Evolutionary conservation across 2,113 vertebrate species (phyloP), one percentile per base, ranked within the genome.

Genomic region (Eulacestoma nigropectus): DNA sequence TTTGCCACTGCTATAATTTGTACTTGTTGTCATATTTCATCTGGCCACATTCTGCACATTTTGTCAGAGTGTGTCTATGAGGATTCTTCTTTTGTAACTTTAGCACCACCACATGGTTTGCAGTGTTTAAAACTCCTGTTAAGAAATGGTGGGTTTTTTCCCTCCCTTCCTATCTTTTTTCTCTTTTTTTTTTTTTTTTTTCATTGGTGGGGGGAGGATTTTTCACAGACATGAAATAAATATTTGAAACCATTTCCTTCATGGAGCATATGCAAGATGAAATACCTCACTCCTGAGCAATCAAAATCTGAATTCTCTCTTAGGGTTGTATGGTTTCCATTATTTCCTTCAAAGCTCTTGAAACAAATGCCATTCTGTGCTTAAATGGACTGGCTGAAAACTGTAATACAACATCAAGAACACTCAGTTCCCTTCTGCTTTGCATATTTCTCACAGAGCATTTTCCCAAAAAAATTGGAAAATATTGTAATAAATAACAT

Each of bases 41-140:
- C 82, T 75, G 91, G 46, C 76, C 88, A 59, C 70, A 68, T 64
- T 93, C 88, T 62, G 64, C 59, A 62, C 88, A 79, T 87, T 96
- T 74, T 63, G 32, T 59, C 46, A 55, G 55, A 78, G 49, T 17
- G 9, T 11, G 11, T 87, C 77, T 52, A 62, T 4, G 4, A 77
- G 47, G 60, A 67, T 77, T 80, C 81, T 49, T 96, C 84, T 96
- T 85, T 97, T 85, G 75, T 96, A 96, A 84, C 96, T 35, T 56
- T 82, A 98, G 97, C 96, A 97, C 95, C 96, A 97, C 97, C 96
- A 95, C 92, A 92, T 94, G 97, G 97, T 57, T 92, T 73, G 46
- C 35, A 70, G 47, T 49, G 53, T 68, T 89, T 93, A 92, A 96
- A 93, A 88, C 89, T 59, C 29, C 55, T 81, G 8, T 68, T 74